Percentiles rank a stretch among this genome's conserved stretches.
These are phyloP conservation scores for Spheniscus mendiculus DNA, from an alignment of 2,113 vertebrate genomes.

Conservation along the genomic window DNA sequence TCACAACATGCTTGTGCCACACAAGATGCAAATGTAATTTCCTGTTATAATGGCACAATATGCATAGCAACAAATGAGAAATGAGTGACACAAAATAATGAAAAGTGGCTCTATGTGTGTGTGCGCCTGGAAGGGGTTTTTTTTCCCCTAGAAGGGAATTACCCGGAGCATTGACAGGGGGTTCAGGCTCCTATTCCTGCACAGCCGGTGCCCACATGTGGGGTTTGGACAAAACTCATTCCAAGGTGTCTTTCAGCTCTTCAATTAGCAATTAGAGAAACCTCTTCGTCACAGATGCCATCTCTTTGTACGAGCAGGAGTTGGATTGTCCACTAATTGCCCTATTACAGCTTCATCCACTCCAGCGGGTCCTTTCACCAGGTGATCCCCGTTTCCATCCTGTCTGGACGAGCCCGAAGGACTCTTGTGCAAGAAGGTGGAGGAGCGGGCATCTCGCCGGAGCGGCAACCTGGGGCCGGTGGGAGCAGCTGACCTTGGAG, in stretches of 20 bases:
- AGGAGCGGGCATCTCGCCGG: background rate
- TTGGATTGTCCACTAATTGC: background rate
- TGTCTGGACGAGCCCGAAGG: rapidly evolving
- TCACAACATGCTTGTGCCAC: conserved; percentile 78
- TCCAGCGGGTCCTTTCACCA: background rate
- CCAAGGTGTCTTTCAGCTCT: background rate
- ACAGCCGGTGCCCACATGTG: background rate
- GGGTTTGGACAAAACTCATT: background rate
- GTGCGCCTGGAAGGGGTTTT: background rate
- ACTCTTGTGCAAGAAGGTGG: background rate
- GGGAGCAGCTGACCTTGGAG: background rate
- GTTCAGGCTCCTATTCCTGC: background rate
- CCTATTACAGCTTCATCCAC: background rate
- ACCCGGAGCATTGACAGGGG: background rate
- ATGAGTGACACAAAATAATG: conserved; percentile 70
- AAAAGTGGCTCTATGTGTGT: conserved; percentile 3
- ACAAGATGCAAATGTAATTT: conserved; percentile 78
- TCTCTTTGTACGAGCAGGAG: background rate
- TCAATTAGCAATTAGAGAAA: background rate
- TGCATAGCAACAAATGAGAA: conserved; percentile 62
- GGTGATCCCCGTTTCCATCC: background rate
- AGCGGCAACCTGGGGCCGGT: no score
- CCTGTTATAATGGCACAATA: conserved; percentile 70
- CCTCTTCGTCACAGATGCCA: background rate
- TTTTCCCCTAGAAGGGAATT: background rate